Percentiles rank a stretch among this genome's conserved stretches.
phyloP scores from a whole-genome alignment of 2,113 vertebrate species.

The Percina caprodes region DNA sequence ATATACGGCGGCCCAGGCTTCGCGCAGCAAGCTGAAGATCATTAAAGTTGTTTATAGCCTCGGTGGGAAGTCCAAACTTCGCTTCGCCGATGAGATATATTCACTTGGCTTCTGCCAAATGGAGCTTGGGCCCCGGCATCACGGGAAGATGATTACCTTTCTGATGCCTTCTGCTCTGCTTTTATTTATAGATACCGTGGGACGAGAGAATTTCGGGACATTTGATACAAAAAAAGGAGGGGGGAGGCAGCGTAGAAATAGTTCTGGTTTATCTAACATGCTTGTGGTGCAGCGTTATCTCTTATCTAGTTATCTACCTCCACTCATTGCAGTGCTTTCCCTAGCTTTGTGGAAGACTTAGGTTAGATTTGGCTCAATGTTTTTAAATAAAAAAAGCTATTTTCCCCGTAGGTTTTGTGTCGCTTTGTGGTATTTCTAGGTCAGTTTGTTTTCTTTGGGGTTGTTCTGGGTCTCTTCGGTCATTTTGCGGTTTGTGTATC shows the following conservation, averaged over 20 bases:
- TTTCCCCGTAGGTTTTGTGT: too few species aligned
- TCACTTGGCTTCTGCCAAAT: constrained; percentile 59
- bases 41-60: constrained; percentile 77
- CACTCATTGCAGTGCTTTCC: not conserved
- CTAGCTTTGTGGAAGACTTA: too few species aligned
- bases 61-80: constrained; percentile 63
- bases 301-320: not conserved
- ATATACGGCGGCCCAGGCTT: constrained; percentile 18
- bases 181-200: constrained; percentile 56
- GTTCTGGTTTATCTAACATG: constrained; percentile 34
- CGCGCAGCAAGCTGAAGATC: constrained; percentile 53
- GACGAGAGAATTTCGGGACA: constrained; percentile 15
- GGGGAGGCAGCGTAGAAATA: not conserved
- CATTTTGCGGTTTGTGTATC: too few species aligned
- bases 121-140: constrained; percentile 54
- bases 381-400: too few species aligned
- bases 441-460: too few species aligned
- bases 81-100: constrained; percentile 61
- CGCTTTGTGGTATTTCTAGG: too few species aligned
- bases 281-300: constrained; percentile 5
- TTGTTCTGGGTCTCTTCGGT: too few species aligned
- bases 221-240: constrained; percentile 1
- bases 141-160: constrained; percentile 66
- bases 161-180: constrained; percentile 45
- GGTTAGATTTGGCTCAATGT: too few species aligned